Evolutionary conservation across 2,113 vertebrate genomes (phyloP).

Genomic region (Etheostoma spectabile): DNA sequence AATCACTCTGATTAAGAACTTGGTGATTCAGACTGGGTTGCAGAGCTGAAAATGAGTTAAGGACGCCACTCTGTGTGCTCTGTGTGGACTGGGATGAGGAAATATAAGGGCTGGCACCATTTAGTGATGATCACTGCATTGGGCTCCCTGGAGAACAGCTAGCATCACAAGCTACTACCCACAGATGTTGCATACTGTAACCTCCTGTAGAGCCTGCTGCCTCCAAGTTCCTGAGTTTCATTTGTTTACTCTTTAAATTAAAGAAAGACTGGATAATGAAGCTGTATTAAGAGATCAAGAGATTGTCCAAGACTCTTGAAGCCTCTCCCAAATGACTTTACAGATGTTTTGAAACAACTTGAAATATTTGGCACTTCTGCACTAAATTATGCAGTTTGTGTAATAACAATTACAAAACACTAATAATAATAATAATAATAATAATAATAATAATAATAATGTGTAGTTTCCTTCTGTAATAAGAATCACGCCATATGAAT

Average conservation of each 20-base stretch:
- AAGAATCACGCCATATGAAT: slow-evolving; percentile 86
- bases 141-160: slow-evolving; percentile 79
- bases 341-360: slow-evolving; percentile 90
- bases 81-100: slow-evolving; percentile 63
- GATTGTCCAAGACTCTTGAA: slow-evolving; percentile 97
- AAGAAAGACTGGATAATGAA: slow-evolving; percentile 79
- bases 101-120: slow-evolving; percentile 75
- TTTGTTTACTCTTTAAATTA: slow-evolving; percentile 86
- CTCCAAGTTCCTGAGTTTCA: slow-evolving; percentile 95
- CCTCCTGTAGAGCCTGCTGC: slow-evolving; percentile 87
- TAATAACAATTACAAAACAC: slow-evolving; percentile 76
- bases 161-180: slow-evolving; percentile 85
- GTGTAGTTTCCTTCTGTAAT: slow-evolving; percentile 80
- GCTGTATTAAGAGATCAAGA: slow-evolving; percentile 90
- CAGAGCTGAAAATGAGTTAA: slow-evolving; percentile 84
- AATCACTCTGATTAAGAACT: slow-evolving; percentile 92
- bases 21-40: slow-evolving; percentile 91
- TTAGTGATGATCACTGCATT: slow-evolving; percentile 88
- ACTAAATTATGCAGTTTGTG: slow-evolving; percentile 84
- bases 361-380: slow-evolving; percentile 96
- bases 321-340: slow-evolving; percentile 91
- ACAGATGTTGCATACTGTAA: slow-evolving; percentile 83
- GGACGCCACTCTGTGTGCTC: slow-evolving; percentile 43
- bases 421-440: slow-evolving; percentile 69
- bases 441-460: slow-evolving; percentile 70